Evolutionary conservation across 2,888 invertebrate genomes (phyloP), one percentile per base, ranked within the genome.

Genomic region (Deilephila elpenor): DNA sequence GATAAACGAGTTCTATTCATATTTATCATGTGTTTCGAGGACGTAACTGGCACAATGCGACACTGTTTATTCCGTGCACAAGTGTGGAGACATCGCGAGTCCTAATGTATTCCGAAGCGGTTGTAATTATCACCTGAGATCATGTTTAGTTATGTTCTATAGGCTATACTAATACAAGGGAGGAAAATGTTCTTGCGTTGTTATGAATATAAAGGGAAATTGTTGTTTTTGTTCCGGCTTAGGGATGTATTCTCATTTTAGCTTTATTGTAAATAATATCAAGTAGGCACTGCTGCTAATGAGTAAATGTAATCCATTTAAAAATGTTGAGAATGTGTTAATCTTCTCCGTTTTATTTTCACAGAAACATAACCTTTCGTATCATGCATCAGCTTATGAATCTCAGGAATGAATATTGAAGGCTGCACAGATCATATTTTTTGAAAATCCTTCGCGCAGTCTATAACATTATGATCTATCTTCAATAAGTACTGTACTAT

Each of bases 81-180:
- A 6, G 2, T 25, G 67, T 44, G 44, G 44, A 25, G 64, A 67
- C 51, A 67, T 44, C 51, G 51, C 29, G 17, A 6, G 44, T 64
- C 44, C 44, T 67, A 67, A 67, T 67, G 67, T 51, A 67, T 67
- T 67, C 67, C 17, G 67, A 25, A 14, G 51, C 20, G 20, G 29
- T 56, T 19, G 64, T 67, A 67, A 67, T 67, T 67, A 67, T 67
- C 67, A 67, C 67, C 51, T 51, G 67, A 44, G 67, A 64, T 44
- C 64, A 14, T 25, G 67, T 67, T 67, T 67, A 51, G 44, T 51
- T 62, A 7, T 67, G 44, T 67, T 44, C 51, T 11, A 34, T 25
- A 25, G 25, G 25, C 25, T 25, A 25, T 25, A 25, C 25, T 25
- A 25, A 25, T 67, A 67, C 67, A 17, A 44, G 44, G 14, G 19